These are phyloP conservation scores for Eledona agricola DNA, from an alignment of 2,888 invertebrate species.

Conservation along the genomic window DNA sequence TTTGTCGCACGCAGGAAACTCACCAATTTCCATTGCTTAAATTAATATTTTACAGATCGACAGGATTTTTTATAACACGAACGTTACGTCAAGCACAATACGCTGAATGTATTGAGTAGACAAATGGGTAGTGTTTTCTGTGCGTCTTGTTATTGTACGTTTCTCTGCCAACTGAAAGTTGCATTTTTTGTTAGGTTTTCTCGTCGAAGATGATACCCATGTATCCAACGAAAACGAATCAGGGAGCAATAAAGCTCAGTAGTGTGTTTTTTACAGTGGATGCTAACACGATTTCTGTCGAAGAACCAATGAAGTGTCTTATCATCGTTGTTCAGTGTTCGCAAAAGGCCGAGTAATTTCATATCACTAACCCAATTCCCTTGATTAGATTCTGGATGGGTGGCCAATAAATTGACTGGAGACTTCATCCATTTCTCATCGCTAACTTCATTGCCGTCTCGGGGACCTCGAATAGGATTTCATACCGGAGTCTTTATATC, in stretches of 20 bases:
- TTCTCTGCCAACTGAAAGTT: too few species aligned
- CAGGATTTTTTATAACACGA: too few species aligned
- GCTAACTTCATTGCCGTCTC: conserved; percentile 61
- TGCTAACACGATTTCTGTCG: conserved; percentile 58
- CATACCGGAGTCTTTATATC: conserved; percentile 56
- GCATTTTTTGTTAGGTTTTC: conserved; percentile 41
- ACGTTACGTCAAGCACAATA: too few species aligned
- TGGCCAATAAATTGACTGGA: conserved; percentile 63
- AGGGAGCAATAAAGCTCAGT: conserved; percentile 46
- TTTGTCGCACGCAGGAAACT: too few species aligned
- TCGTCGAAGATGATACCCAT: conserved; percentile 29
- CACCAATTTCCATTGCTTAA: too few species aligned
- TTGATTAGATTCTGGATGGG: conserved; percentile 63
- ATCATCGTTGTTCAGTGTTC: conserved; percentile 61
- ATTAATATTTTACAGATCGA: too few species aligned
- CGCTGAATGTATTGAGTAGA: too few species aligned
- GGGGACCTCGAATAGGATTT: conserved; percentile 57
- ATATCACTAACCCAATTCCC: conserved; percentile 63
- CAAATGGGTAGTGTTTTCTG: too few species aligned
- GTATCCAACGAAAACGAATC: conserved; percentile 42
- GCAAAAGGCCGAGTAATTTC: conserved; percentile 57
- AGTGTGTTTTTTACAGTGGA: conserved; percentile 48
- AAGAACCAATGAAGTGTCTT: conserved; percentile 60
- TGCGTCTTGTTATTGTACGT: too few species aligned
- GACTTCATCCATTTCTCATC: conserved; percentile 61